A percentile compares a stretch with the other conserved stretches of the same genome.
Evolutionary conservation across 2,113 vertebrate genomes (phyloP).

Genomic region (Heliornis fulica): DNA sequence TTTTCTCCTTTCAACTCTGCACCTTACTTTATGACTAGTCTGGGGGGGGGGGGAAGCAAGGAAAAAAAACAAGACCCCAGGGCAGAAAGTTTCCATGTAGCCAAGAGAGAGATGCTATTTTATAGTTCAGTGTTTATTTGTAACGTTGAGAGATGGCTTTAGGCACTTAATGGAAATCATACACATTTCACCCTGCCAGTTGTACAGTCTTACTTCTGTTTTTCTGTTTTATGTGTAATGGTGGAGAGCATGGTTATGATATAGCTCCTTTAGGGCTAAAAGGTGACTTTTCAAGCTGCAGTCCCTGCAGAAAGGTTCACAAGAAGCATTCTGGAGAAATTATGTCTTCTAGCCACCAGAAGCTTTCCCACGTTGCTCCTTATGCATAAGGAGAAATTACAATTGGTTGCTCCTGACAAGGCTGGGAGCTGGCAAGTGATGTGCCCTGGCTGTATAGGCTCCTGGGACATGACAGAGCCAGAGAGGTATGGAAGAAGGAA

Average conservation of each 20-base stretch:
- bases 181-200: neutral
- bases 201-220: neutral
- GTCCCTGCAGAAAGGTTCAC: neutral
- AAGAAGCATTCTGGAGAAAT: neutral
- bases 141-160: neutral
- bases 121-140: neutral
- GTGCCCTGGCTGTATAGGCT: neutral
- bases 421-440: neutral
- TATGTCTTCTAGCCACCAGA: neutral
- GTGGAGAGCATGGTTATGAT: neutral
- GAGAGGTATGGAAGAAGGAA: neutral
- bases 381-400: neutral
- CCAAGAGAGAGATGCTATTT: neutral
- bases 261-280: neutral
- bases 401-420: neutral
- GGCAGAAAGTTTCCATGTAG: neutral
- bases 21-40: neutral
- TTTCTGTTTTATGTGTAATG: neutral
- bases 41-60: neutral
- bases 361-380: neutral
- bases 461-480: neutral
- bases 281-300: neutral
- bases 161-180: neutral
- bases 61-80: rapidly evolving
- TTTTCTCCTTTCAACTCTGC: neutral